These are phyloP conservation scores for Microcebus ravelobensis DNA, from an alignment of 2,113 vertebrate species.

Conservation along the genomic window DNA sequence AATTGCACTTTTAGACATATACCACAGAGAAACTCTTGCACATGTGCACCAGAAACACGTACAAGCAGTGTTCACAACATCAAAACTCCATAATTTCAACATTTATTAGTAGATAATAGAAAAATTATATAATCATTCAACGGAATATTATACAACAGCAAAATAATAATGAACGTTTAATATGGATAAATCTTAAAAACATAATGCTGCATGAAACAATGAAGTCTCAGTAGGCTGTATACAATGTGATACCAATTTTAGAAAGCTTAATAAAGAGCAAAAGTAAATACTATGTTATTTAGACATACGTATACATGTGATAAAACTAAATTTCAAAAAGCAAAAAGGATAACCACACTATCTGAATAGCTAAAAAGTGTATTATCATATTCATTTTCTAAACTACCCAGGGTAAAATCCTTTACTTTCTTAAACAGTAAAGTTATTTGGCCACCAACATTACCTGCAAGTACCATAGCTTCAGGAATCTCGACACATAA, in stretches of 20 bases:
- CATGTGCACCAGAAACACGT: background rate
- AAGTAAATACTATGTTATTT: background rate
- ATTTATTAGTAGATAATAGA: background rate
- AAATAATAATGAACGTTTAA: background rate
- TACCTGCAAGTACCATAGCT: background rate
- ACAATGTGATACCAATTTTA: background rate
- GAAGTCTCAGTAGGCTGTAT: background rate
- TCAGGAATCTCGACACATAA: background rate
- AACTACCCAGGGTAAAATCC: background rate
- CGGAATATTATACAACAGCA: background rate
- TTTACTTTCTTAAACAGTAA: background rate
- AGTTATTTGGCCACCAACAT: background rate
- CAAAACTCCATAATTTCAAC: background rate
- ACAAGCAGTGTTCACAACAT: background rate
- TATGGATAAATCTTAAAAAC: background rate
- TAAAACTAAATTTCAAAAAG: background rate
- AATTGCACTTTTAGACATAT: background rate
- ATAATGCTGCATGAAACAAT: background rate
- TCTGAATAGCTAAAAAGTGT: background rate
- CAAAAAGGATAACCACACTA: background rate
- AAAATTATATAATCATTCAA: background rate
- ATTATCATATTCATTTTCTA: background rate
- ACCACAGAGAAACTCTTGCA: background rate
- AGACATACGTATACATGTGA: background rate
- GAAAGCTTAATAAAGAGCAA: background rate